Evolutionary conservation across 2,888 invertebrate genomes (phyloP), one percentile per base, ranked within the genome.

Genomic region (Nymphalis polychloros): DNA sequence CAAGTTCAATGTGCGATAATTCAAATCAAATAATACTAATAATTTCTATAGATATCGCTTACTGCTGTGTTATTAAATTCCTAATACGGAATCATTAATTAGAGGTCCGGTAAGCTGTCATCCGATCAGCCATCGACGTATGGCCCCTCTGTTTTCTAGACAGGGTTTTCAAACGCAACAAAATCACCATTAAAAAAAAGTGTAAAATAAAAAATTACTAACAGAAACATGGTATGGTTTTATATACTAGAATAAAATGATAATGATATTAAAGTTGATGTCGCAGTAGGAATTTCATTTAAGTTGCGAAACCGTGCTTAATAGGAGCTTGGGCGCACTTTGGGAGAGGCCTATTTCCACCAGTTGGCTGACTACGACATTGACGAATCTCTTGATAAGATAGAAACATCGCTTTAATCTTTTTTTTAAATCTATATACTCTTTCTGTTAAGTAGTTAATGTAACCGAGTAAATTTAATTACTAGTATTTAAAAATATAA

Each of bases 1-100:
- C 49, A 35, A 69, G 72, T 69, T 70, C 69, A 65, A 50, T 55
- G 64, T 55, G 68, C 72, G 20, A 61, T 61, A 68, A 66, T 65
- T 62, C 60, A 67, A 70, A 49, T 67, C 49, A 69, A 72, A 70
- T 67, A 70, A 63, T 67, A 53, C 63, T 41, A 64, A 64, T 68
- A 63, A 65, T 52, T 62, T 55, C 53, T 55, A 31, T 64, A 20
- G 57, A 66, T 60, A 64, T 69, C 66, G 69, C 65, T 71, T 70
- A 73, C 70, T 67, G 60, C 64, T 63, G 67, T 72, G 65, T 74
- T 73, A 74, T 74, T 73, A 72, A 74, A 74, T 62, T 74, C 66
- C 70, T 73, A 72, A 72, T 72, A 70, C 72, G 70, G 68, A 67
- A 67, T 64, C 70, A 73, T 73, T 73, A 74, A 74, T 74, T 73